Percentiles rank a stretch among this genome's conserved stretches.
These are phyloP conservation scores for Drosophila sechellia DNA, from an alignment of 1,140 invertebrate species.

Conservation along the genomic window DNA sequence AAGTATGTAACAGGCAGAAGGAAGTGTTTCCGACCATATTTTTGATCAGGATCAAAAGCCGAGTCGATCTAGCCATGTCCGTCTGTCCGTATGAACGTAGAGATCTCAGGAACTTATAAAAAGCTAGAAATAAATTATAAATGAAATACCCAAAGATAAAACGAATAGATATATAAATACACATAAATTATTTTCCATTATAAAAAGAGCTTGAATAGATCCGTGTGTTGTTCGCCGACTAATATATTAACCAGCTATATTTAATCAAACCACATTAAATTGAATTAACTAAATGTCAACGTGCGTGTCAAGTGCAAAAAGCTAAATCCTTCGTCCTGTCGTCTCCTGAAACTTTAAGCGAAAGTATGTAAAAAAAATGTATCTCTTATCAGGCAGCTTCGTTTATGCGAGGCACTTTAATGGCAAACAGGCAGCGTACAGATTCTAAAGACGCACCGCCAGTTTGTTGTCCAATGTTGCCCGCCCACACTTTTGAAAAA, in stretches of 20 bases:
- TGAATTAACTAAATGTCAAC: slow-evolving; percentile 28
- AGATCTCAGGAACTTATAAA: no score
- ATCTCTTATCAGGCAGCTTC: slow-evolving; percentile 73
- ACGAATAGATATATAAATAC: slow-evolving; percentile 22
- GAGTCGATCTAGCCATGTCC: no score
- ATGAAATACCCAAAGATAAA: slow-evolving; percentile 16
- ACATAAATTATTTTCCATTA: slow-evolving; percentile 1
- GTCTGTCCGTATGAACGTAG: no score
- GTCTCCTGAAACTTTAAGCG: slow-evolving; percentile 49
- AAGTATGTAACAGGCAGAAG: no score
- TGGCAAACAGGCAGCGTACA: slow-evolving; percentile 19
- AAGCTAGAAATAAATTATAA: not conserved
- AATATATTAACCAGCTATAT: slow-evolving; percentile 13
- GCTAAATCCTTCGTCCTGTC: slow-evolving; percentile 31
- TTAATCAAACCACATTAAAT: slow-evolving; percentile 31
- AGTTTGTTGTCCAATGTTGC: no score
- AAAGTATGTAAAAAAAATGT: slow-evolving; percentile 78
- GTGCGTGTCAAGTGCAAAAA: slow-evolving; percentile 62
- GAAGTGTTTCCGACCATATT: no score
- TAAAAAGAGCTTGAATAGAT: slow-evolving; percentile 26
- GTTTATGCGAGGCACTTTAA: slow-evolving; percentile 62
- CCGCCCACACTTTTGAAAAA: no score
- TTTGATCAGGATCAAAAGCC: no score
- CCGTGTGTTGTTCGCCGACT: slow-evolving; percentile 23
- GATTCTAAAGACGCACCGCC: no score